These are phyloP conservation scores for Lycaon pictus DNA, from an alignment of 2,113 vertebrate genomes.

Conservation along the genomic window DNA sequence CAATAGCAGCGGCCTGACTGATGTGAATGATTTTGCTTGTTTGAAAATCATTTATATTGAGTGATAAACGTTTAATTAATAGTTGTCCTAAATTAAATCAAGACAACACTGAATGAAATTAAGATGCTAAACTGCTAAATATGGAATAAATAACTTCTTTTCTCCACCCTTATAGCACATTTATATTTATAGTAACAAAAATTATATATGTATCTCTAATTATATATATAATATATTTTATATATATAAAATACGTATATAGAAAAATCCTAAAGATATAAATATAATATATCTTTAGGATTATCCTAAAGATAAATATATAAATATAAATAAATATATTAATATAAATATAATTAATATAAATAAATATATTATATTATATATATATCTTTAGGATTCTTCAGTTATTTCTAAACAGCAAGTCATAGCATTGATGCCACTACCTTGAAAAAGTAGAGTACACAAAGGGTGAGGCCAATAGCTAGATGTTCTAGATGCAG, in stretches of 20 bases:
- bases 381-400: neutral
- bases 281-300: too few species aligned
- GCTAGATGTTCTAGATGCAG: neutral
- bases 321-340: too few species aligned
- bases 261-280: too few species aligned
- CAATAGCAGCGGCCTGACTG: neutral
- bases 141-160: neutral
- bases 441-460: neutral
- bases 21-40: neutral
- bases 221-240: too few species aligned
- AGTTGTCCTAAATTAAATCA: constrained; percentile 57
- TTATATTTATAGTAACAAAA: neutral
- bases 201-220: neutral
- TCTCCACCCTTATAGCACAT: accelerated
- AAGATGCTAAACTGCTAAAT: constrained; percentile 51
- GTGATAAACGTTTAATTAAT: constrained; percentile 30
- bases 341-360: too few species aligned
- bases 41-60: constrained; percentile 68
- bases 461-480: neutral
- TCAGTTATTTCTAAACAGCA: constrained; percentile 12
- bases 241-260: too few species aligned
- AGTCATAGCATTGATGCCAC: neutral
- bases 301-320: too few species aligned
- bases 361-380: too few species aligned
- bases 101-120: constrained; percentile 15